phyloP scores from a whole-genome alignment of 2,888 invertebrate genomes.

The Cyclophora punctaria region DNA sequence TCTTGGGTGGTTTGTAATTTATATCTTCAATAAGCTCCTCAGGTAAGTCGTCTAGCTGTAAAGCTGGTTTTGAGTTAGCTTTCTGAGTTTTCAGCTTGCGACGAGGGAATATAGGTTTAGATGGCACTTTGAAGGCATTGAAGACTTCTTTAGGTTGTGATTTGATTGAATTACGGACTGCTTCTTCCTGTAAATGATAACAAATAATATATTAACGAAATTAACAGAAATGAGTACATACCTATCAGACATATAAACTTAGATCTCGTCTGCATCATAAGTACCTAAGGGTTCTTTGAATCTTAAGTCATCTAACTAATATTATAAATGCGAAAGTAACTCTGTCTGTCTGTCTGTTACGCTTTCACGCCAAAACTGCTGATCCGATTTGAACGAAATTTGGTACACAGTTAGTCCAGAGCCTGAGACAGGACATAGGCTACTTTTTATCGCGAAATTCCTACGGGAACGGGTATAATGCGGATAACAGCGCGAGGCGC shows the following conservation, averaged over 20 bases:
- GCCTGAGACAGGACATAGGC: too few species aligned
- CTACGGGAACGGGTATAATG: too few species aligned
- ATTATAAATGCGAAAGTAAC: too few species aligned
- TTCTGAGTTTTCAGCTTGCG: conserved; percentile 20
- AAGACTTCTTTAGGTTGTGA: conserved; percentile 17
- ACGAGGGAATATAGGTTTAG: conserved; percentile 22
- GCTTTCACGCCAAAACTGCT: too few species aligned
- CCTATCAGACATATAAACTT: background rate
- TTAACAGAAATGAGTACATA: background rate
- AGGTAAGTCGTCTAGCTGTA: conserved; percentile 30
- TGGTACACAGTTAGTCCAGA: too few species aligned
- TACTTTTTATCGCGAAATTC: too few species aligned
- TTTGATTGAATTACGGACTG: conserved; percentile 35
- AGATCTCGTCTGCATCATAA: background rate
- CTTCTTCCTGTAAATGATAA: conserved; percentile 35
- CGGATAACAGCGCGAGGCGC: too few species aligned
- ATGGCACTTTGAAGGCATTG: conserved; percentile 38
- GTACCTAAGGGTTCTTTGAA: background rate
- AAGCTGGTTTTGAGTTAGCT: conserved; percentile 26
- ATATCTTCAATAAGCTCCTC: conserved; percentile 45
- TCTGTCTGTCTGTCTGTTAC: too few species aligned
- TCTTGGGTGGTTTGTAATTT: conserved; percentile 59
- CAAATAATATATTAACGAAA: too few species aligned
- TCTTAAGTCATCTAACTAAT: background rate
- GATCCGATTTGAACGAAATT: too few species aligned